A percentile compares a stretch with the other conserved stretches of the same genome.
Conservation (phyloP, 2,797 vertebrate genomes). For the Acanthiza pusilla region DNA sequence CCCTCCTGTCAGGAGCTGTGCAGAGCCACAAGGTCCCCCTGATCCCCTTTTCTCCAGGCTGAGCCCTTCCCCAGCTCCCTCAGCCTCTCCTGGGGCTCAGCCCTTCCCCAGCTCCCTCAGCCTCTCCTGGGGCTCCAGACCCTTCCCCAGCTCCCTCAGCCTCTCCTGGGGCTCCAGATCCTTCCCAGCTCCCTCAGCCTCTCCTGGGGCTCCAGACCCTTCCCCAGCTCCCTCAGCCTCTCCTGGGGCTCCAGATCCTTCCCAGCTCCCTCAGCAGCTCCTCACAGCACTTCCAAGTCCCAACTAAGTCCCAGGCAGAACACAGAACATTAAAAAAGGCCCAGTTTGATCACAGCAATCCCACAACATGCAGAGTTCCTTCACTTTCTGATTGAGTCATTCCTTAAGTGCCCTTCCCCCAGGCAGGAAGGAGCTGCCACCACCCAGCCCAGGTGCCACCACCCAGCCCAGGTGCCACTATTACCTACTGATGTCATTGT, state of each 20-base stretch:
- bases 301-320: neutral
- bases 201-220: too few species aligned
- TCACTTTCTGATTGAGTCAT: neutral
- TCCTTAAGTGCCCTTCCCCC: neutral
- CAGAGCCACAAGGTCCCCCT: neutral
- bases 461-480: neutral
- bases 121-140: too few species aligned
- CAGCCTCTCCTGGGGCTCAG: neutral
- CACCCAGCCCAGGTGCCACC: neutral
- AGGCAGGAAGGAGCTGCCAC: neutral
- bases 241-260: too few species aligned
- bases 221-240: neutral
- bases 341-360: neutral
- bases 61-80: neutral
- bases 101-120: neutral
- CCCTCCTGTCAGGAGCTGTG: neutral
- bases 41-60: neutral
- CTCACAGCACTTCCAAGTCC: neutral
- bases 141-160: neutral
- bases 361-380: neutral
- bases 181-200: neutral
- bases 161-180: too few species aligned
- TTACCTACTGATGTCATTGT: conserved; percentile 87
- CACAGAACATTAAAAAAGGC: neutral
- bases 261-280: neutral